Evolutionary conservation across 2,113 vertebrate genomes (phyloP).

Genomic region (Oreochromis aureus): DNA sequence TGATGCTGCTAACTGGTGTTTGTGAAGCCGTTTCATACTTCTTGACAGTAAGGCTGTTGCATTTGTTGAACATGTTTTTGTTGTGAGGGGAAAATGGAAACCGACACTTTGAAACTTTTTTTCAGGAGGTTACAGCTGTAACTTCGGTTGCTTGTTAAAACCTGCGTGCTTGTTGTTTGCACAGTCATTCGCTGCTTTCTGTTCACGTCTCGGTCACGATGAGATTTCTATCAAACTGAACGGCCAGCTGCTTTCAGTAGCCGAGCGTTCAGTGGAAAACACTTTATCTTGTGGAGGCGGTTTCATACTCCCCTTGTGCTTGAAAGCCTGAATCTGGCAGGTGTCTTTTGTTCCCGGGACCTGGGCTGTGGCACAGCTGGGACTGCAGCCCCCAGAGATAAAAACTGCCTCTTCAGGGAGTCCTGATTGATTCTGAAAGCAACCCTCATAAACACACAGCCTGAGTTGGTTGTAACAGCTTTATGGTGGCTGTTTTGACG

Average conservation of each 20-base stretch:
- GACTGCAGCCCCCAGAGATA: neutral
- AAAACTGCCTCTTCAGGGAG: neutral
- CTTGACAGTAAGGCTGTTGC: neutral
- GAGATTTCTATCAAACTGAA: neutral
- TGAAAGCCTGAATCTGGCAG: neutral
- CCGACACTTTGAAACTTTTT: fast-evolving
- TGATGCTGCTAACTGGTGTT: neutral
- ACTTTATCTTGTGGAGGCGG: neutral
- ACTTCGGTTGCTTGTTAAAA: neutral
- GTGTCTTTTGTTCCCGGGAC: constrained; percentile 30
- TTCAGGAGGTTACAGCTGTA: fast-evolving
- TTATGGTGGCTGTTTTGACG: neutral
- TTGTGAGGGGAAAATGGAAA: neutral
- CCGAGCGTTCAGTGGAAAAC: neutral
- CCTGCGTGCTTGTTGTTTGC: neutral
- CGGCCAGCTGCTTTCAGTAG: neutral
- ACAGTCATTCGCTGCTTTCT: neutral
- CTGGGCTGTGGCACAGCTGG: constrained; percentile 19
- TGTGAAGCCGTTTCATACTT: fast-evolving
- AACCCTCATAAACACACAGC: neutral
- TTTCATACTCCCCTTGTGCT: neutral
- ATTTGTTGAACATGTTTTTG: neutral
- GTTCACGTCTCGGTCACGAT: neutral
- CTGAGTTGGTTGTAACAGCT: fast-evolving
- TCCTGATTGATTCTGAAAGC: constrained; percentile 12